Evolutionary conservation across 2,797 vertebrate species (phyloP).

Genomic region (Chrysocyon brachyurus): DNA sequence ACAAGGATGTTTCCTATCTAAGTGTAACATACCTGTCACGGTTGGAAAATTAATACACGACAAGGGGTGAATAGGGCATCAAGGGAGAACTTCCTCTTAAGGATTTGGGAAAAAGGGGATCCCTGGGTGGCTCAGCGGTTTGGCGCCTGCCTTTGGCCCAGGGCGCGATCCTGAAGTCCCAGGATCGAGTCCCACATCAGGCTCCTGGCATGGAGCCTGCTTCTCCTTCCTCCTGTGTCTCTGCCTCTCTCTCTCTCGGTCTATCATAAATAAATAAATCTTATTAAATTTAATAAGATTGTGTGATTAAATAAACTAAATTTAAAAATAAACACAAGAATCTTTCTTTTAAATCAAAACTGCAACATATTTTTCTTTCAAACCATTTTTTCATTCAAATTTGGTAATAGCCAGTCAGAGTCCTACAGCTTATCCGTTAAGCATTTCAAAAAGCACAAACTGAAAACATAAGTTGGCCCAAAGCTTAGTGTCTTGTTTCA

Average conservation of each 20-base stretch:
- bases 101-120: background rate
- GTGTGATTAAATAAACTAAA: slow-evolving; percentile 29
- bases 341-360: background rate
- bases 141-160: no score
- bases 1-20: no score
- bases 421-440: background rate
- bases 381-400: background rate
- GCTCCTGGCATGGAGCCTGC: no score
- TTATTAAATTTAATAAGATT: no score
- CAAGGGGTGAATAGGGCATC: background rate
- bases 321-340: background rate
- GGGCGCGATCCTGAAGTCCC: no score
- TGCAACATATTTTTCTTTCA: background rate
- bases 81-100: background rate
- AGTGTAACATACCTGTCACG: no score
- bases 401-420: background rate
- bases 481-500: slow-evolving; percentile 11
- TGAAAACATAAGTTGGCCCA: background rate
- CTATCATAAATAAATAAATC: no score
- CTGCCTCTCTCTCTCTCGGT: no score
- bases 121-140: no score
- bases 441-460: background rate
- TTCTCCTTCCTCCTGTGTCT: no score
- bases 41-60: background rate
- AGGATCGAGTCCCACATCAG: no score